Evolutionary conservation across 2,888 invertebrate species (phyloP), one percentile per base, ranked within the genome.

Genomic region (Agrenia bidenticulata): DNA sequence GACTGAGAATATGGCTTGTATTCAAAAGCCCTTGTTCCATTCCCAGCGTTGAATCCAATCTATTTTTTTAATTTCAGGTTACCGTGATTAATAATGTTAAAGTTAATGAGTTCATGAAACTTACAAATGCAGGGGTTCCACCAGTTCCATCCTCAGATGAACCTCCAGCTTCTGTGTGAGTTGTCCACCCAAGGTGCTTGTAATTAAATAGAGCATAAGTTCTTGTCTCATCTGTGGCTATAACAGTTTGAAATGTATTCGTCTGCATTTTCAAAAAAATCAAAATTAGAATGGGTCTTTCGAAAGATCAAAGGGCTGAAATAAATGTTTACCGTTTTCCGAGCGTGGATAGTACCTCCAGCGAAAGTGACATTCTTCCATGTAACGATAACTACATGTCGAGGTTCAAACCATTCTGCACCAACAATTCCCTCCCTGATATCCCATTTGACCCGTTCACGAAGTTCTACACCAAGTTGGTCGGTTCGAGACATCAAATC

Each of bases 151-250:
- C 86, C 1, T 88, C 88, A 19, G 92, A 90, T 79, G 93, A 93
- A 73, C 92, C 93, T 64, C 92, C 91, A 65, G 94, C 94, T 80
- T 93, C 92, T 0, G 94, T 93, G 77, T 93, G 92, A 13, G 89
- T 87, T 13, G 90, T 90, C 94, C 96, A 97, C 77, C 88, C 89
- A 67, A 98, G 86, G 73, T 90, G 87, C 60, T 88, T 86, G 79
- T 98, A 99, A 82, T 98, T 98, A 81, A 93, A 94, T 61, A 99
- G 93, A 0, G 89, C 92, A 79, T 96, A 99, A 0, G 96, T 94
- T 78, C 90, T 89, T 2, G 93, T 91, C 82, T 94, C 95, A 79
- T 96, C 94, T 0, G 95, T 94, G 0, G 91, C 92, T 60, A 98
- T 80, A 2, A 96, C 87, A 84, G 93, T 83, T 87, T 99, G 98